Evolutionary conservation across 2,888 invertebrate species (phyloP), one percentile per base, ranked within the genome.

Genomic region (Lomographa bimaculata): DNA sequence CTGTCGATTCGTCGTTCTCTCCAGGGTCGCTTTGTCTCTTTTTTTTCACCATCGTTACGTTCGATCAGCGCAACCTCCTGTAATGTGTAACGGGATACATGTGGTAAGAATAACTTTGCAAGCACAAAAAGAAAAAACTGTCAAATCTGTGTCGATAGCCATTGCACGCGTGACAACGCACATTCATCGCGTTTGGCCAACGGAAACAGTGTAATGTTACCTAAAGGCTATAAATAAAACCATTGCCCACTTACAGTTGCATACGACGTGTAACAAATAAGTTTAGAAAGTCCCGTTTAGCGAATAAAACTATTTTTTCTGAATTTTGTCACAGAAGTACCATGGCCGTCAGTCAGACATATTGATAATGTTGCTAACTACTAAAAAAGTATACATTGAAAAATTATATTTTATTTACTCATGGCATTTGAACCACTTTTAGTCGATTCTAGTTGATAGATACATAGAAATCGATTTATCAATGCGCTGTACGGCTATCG

Each of bases 11-110:
- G 61, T 91, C 89, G 53, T 92, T 92, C 54, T 90, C 91, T 26
- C 89, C 89, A 17, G 91, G 92, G 60, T 93, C 93, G 53, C 90
- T 90, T 71, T 94, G 94, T 75, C 93, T 91, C 89, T 93, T 92
- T 89, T 93, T 94, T 83, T 93, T 94, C 40, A 91, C 93, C 94
- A 94, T 94, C 74, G 76, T 87, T 53, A 62, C 69, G 67, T 66
- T 69, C 60, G 55, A 72, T 76, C 70, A 79, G 64, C 59, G 66
- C 55, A 64, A 72, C 69, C 67, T 72, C 71, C 86, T 87, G 85
- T 64, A 85, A 79, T 64, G 83, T 75, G 86, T 87, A 87, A 87
- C 76, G 69, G 83, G 86, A 87, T 85, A 85, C 83, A 78, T 68
- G 76, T 79, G 76, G 73, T 84, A 87, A 83, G 82, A 85, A 85